A percentile compares a stretch with the other conserved stretches of the same genome.
Conservation (phyloP, 2,888 invertebrate genomes). For the Mythimna pallens region DNA sequence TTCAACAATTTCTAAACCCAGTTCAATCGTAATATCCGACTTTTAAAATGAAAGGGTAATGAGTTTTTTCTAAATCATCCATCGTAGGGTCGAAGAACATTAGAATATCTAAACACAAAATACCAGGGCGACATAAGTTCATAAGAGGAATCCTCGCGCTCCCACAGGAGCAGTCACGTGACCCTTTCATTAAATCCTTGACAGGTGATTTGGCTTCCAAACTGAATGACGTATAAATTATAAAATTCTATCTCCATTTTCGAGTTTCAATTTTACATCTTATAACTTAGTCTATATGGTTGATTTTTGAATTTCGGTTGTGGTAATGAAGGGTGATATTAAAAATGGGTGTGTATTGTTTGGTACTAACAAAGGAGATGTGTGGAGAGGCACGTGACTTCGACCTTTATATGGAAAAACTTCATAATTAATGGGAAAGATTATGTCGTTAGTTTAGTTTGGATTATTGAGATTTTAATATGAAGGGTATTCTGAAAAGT, state of each 20-base stretch:
- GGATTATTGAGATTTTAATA: conserved; percentile 30
- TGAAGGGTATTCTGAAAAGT: too few species aligned
- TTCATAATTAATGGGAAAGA: conserved; percentile 77
- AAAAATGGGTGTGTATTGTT: conserved; percentile 68
- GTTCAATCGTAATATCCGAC: not conserved
- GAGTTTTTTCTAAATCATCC: not conserved
- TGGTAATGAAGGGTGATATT: conserved; percentile 19
- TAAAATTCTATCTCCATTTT: conserved; percentile 4
- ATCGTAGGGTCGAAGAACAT: not conserved
- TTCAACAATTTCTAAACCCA: too few species aligned
- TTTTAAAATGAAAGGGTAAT: not conserved
- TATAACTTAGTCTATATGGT: not conserved
- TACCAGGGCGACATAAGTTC: conserved; percentile 52
- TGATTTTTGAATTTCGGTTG: not conserved
- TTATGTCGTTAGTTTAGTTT: conserved; percentile 47
- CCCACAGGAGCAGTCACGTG: conserved; percentile 70
- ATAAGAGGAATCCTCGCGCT: conserved; percentile 33
- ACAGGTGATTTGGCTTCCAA: conserved; percentile 78
- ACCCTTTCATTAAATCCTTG: conserved; percentile 76
- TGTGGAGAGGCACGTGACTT: conserved; percentile 78
- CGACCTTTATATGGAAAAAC: conserved; percentile 73
- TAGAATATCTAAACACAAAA: conserved; percentile 56
- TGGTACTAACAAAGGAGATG: conserved; percentile 73
- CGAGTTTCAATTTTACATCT: conserved; percentile 15
- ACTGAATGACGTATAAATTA: conserved; percentile 67